Evolutionary conservation across 53 echinoderm and acorn worm species (phyloP).

Genomic region (Luidia sarsii): DNA sequence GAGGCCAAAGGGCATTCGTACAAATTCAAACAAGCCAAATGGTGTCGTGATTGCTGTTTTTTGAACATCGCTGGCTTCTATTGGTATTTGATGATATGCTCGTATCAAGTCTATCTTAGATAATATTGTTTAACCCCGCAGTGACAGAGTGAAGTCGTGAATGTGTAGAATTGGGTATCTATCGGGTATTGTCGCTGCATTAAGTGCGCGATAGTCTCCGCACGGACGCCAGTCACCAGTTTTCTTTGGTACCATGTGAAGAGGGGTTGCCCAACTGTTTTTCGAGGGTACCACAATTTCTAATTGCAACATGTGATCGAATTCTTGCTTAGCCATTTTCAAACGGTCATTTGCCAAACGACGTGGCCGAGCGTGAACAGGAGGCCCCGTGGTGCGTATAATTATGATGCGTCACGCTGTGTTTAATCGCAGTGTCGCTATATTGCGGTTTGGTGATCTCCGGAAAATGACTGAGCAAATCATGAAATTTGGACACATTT

Average conservation of each 20-base stretch:
- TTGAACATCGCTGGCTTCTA: constrained; percentile 42
- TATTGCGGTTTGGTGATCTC: neutral
- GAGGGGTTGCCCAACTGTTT: constrained; percentile 46
- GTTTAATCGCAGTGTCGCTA: constrained; percentile 5
- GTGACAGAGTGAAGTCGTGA: constrained; percentile 46
- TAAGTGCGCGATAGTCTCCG: constrained; percentile 59
- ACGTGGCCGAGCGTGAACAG: constrained; percentile 6
- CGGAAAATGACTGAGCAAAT: constrained; percentile 3
- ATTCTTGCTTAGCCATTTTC: constrained; percentile 29
- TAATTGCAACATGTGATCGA: constrained; percentile 50
- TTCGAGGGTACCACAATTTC: constrained; percentile 37
- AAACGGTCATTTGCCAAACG: constrained; percentile 25
- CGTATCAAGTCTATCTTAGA: constrained; percentile 51
- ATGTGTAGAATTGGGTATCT: constrained; percentile 59
- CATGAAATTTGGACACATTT: neutral
- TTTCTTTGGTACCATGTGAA: constrained; percentile 64
- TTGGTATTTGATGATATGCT: constrained; percentile 68
- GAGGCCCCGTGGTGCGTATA: constrained; percentile 34
- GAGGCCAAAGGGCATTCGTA: constrained; percentile 65
- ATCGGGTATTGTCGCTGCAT: constrained; percentile 44
- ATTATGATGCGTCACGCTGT: constrained; percentile 54
- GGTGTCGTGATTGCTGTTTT: constrained; percentile 59
- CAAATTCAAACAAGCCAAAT: constrained; percentile 63
- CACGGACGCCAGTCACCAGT: constrained; percentile 60
- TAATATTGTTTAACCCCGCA: constrained; percentile 28